Evolutionary conservation across 2,797 vertebrate species (phyloP).

Genomic region (Enteromius afrohamiltoni): DNA sequence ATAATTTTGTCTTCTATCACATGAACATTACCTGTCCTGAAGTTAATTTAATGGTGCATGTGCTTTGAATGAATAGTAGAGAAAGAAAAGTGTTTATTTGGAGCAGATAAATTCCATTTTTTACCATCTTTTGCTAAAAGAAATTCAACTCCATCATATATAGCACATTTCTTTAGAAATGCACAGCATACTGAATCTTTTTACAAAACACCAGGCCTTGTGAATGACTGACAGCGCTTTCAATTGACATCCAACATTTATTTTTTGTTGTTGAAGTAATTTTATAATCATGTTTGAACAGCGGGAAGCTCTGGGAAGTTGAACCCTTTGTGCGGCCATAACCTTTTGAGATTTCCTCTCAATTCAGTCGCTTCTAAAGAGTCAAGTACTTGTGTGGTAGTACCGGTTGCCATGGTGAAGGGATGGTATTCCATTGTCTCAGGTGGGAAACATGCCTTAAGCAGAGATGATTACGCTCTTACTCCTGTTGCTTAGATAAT

Average conservation of each 20-base stretch:
- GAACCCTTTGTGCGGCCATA: constrained; percentile 71
- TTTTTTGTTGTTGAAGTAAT: constrained; percentile 43
- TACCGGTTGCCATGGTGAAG: constrained; percentile 78
- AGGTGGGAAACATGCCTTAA: constrained; percentile 80
- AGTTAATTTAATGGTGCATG: background rate
- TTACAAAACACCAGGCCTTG: background rate
- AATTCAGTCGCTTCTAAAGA: constrained; percentile 69
- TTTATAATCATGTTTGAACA: constrained; percentile 76
- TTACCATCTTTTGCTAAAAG: background rate
- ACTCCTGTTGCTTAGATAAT: constrained; percentile 84
- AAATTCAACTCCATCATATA: background rate
- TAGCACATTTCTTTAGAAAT: background rate
- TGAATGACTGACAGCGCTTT: constrained; percentile 31
- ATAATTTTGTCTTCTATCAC: background rate
- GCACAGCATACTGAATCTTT: background rate
- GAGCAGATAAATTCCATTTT: background rate
- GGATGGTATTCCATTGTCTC: constrained; percentile 79
- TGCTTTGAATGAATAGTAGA: background rate
- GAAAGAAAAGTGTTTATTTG: background rate
- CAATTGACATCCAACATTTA: background rate
- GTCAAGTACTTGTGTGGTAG: constrained; percentile 71
- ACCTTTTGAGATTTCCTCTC: constrained; percentile 73
- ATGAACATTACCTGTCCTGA: background rate
- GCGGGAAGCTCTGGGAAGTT: constrained; percentile 71
- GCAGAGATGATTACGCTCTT: constrained; percentile 79